phyloP scores from a whole-genome alignment of 2,113 vertebrate genomes.

The Drymodes brunneopygia region DNA sequence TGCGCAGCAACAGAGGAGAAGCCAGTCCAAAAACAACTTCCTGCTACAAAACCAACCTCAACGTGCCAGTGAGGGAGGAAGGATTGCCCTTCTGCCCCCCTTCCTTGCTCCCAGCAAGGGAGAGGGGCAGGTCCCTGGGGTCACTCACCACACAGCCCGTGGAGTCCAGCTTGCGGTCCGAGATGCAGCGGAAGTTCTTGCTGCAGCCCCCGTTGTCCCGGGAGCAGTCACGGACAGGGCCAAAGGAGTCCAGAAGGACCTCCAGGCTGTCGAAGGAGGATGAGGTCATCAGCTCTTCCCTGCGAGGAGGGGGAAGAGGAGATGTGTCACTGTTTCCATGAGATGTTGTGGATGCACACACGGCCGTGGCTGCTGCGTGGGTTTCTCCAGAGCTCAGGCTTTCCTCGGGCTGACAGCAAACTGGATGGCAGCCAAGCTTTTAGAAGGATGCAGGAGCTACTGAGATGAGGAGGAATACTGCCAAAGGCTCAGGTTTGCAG shows the following conservation, averaged over 20 bases:
- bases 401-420: not conserved
- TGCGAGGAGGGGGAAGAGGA: conserved; percentile 45
- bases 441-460: not conserved
- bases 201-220: conserved; percentile 97
- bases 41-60: not conserved
- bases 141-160: conserved; percentile 91
- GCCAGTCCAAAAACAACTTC: not conserved
- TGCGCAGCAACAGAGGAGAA: not conserved
- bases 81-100: not conserved
- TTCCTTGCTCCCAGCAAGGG: not conserved
- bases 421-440: not conserved
- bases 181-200: conserved; percentile 96
- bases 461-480: not conserved
- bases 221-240: conserved; percentile 92
- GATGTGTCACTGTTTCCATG: not conserved
- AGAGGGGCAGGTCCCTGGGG: accelerated
- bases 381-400: not conserved
- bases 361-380: accelerated
- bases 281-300: conserved; percentile 97
- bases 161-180: conserved; percentile 95
- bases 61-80: not conserved
- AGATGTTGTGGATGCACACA: accelerated
- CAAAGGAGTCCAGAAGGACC: conserved; percentile 94
- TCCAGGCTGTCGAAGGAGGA: conserved; percentile 98
- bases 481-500: not conserved